Base-by-base conservation (phyloP, 1,140 invertebrate genomes). In the Heliconius nattereri region DNA sequence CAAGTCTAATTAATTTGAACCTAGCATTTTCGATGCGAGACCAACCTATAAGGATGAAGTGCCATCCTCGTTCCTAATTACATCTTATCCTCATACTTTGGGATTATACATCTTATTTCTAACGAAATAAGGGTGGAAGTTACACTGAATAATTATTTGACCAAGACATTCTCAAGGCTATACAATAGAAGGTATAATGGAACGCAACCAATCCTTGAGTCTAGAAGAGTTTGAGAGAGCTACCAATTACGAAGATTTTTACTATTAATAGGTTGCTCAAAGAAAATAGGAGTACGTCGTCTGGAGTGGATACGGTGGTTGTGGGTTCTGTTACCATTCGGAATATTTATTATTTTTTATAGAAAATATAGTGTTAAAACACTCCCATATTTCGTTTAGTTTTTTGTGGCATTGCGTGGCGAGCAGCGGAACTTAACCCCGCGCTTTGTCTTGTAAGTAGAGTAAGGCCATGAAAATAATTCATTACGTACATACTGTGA, bases 11-110 rank as follows among this genome's bases (percentile, higher is more conserved):
- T 80, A 80, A 80, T 80, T 80, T 75, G 74, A 80, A 80, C 78
- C 78, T 80, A 75, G 74, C 74, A 80, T 71, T 73, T 80, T 80
- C 79, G 75, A 80, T 80, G 79, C 75, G 76, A 77, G 76, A 75
- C 79, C 81, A 82, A 79, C 79, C 75, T 76, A 78, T 79, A 81
- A 82, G 78, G 81, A 80, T 84, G 76, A 84, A 84, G 83, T 82
- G 71, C 77, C 80, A 81, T 82, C 80, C 71, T 70, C 78, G 57
- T 52, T 80, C 73, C 76, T 84, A 80, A 84, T 84, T 82, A 76
- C 78, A 66, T 76, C 76, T 71, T 72, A 73, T 66, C 60, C 71
- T n/a, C 35, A 20, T 7, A 19, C 29, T n/a, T 71, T n/a, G 49
- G 9, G 40, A 79, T 79, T 71, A 72, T 75, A n/a, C 23, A 71